phyloP scores from a whole-genome alignment of 2,113 vertebrate species.

The Canis aureus region DNA sequence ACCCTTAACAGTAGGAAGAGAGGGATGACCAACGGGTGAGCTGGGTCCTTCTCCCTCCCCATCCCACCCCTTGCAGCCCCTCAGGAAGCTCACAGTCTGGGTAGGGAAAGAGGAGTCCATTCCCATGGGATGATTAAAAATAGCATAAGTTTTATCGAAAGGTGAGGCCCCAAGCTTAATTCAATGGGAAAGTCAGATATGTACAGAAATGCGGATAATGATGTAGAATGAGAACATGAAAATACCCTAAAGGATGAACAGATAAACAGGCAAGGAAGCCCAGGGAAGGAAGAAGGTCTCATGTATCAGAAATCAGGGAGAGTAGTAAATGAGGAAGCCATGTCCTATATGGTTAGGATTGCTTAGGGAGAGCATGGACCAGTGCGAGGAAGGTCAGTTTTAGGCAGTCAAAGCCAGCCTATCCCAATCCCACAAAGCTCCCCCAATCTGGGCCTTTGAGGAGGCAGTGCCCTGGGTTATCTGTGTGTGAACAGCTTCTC shows the following conservation, averaged over 20 bases:
- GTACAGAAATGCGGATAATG: neutral
- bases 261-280: neutral
- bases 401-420: neutral
- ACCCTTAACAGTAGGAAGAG: neutral
- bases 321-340: neutral
- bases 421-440: neutral
- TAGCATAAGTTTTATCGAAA: neutral
- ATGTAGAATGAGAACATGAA: constrained; percentile 12
- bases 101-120: neutral
- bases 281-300: neutral
- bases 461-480: neutral
- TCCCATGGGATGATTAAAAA: neutral
- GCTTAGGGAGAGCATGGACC: neutral
- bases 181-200: neutral
- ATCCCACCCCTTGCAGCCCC: neutral
- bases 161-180: neutral
- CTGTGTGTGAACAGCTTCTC: neutral
- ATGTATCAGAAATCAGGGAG: neutral
- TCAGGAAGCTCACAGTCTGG: neutral
- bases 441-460: neutral
- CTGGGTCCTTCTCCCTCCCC: neutral
- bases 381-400: neutral
- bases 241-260: neutral
- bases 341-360: neutral
- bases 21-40: neutral